phyloP scores from a whole-genome alignment of 2,888 invertebrate genomes.

The Galerucella pusilla region DNA sequence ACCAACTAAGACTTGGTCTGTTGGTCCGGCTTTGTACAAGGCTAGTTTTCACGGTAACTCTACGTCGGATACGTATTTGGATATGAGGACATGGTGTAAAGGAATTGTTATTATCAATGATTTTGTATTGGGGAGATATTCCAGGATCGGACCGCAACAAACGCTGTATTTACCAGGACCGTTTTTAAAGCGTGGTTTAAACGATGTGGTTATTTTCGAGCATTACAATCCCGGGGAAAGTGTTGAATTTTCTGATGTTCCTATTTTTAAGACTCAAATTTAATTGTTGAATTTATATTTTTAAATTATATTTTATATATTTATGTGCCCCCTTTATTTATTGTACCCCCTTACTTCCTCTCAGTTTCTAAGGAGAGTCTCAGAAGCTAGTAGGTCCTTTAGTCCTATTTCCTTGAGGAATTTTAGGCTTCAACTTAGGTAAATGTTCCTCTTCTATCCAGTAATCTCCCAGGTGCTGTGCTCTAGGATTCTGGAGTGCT shows the following conservation, averaged over 20 bases:
- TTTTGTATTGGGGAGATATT: slow-evolving; percentile 86
- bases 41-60: slow-evolving; percentile 65
- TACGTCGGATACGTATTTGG: slow-evolving; percentile 81
- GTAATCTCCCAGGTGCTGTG: too few species aligned
- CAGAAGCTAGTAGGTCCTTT: too few species aligned
- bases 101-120: slow-evolving; percentile 88
- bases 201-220: slow-evolving; percentile 62
- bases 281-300: neutral
- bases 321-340: too few species aligned
- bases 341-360: too few species aligned
- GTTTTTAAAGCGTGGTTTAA: slow-evolving; percentile 70
- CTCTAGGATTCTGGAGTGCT: too few species aligned
- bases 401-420: too few species aligned
- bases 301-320: neutral
- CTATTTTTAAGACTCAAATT: slow-evolving; percentile 48
- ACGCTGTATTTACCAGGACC: slow-evolving; percentile 86
- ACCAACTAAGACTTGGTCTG: slow-evolving; percentile 68
- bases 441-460: too few species aligned
- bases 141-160: slow-evolving; percentile 81
- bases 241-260: slow-evolving; percentile 53
- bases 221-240: slow-evolving; percentile 55
- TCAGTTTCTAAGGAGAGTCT: too few species aligned
- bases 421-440: too few species aligned
- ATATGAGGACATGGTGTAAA: slow-evolving; percentile 86
- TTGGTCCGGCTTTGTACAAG: slow-evolving; percentile 71